phyloP scores from a whole-genome alignment of 2,888 invertebrate species.

The Machimus rusticus region DNA sequence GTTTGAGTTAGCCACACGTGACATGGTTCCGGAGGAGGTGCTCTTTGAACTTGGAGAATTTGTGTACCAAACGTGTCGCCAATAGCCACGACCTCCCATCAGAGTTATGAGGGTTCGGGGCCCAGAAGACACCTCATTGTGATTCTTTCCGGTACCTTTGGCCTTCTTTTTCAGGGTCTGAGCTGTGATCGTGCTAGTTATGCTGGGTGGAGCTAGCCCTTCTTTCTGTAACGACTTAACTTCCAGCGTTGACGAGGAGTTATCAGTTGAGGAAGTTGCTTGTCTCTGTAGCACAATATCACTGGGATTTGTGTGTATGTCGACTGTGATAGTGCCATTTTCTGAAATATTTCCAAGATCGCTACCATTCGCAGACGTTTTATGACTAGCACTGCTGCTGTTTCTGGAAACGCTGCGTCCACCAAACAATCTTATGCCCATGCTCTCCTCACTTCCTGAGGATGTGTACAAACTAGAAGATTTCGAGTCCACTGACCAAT shows the following conservation, averaged over 20 bases:
- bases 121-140: constrained; percentile 57
- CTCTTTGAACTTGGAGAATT: constrained; percentile 55
- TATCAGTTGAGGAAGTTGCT: neutral
- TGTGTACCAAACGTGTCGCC: constrained; percentile 76
- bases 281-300: constrained; percentile 50
- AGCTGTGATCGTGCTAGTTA: constrained; percentile 50
- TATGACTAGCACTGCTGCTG: constrained; percentile 78
- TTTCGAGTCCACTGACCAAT: constrained; percentile 88
- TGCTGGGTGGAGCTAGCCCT: neutral
- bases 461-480: constrained; percentile 83
- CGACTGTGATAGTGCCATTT: constrained; percentile 62
- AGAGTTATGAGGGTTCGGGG: constrained; percentile 82
- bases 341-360: constrained; percentile 66
- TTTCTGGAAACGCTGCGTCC: constrained; percentile 76
- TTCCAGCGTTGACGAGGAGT: neutral
- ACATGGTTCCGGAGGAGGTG: constrained; percentile 56
- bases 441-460: constrained; percentile 85
- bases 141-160: constrained; percentile 56
- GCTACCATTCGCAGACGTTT: constrained; percentile 64
- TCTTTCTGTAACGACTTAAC: neutral
- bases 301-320: constrained; percentile 52
- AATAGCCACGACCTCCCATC: constrained; percentile 89
- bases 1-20: constrained; percentile 77
- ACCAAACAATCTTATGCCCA: constrained; percentile 69
- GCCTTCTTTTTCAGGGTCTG: constrained; percentile 60